Evolutionary conservation across 2,113 vertebrate species (phyloP).

Genomic region (Apistogramma diplotaenia): DNA sequence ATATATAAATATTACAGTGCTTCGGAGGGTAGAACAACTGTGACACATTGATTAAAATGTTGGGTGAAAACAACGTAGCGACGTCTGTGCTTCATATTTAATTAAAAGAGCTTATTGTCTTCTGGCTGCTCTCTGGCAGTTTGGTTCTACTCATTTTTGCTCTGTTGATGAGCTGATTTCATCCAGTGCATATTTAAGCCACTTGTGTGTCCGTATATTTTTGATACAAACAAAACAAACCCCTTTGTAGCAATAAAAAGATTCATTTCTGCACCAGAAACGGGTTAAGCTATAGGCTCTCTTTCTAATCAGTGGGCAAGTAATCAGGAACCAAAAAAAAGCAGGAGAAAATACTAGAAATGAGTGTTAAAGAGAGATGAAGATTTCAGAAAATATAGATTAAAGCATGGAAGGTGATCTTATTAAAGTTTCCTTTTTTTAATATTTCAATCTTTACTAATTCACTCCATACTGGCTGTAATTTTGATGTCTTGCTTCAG

Average conservation of each 20-base stretch:
- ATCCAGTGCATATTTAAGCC: slow-evolving; percentile 47
- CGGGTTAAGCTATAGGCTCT: not conserved
- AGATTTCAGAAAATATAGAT: not conserved
- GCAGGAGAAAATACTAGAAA: not conserved
- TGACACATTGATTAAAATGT: slow-evolving; percentile 73
- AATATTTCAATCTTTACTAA: not conserved
- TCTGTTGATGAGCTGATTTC: slow-evolving; percentile 25
- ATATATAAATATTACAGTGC: slow-evolving; percentile 64
- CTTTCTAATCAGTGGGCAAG: not conserved
- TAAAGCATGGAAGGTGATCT: not conserved
- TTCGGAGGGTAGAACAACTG: slow-evolving; percentile 51
- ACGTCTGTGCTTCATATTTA: slow-evolving; percentile 62
- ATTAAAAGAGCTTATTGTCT: slow-evolving; percentile 76
- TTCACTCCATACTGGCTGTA: not conserved
- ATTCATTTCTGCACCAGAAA: slow-evolving; percentile 21
- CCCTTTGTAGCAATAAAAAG: slow-evolving; percentile 12
- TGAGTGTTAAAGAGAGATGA: not conserved
- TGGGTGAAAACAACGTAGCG: slow-evolving; percentile 48
- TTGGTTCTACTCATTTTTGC: slow-evolving; percentile 61
- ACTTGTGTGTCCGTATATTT: slow-evolving; percentile 22
- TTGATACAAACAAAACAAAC: slow-evolving; percentile 10
- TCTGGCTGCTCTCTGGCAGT: slow-evolving; percentile 53
- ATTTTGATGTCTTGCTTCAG: slow-evolving; percentile 1
- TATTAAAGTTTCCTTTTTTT: not conserved
- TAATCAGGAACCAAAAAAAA: not conserved